Conservation (phyloP, 2,888 invertebrate species). For the Clivina fossor region DNA sequence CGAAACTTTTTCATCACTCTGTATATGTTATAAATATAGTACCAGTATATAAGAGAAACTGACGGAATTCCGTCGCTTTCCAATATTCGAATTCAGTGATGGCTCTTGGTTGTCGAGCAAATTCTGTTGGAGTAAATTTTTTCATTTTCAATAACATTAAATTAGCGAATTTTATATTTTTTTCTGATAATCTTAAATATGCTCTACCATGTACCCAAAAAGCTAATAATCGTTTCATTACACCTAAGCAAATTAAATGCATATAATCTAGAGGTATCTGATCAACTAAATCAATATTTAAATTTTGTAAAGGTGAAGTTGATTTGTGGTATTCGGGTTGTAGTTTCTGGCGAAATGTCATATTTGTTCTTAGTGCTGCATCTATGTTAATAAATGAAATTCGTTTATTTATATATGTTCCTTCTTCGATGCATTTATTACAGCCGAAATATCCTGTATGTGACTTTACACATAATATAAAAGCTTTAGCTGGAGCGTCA, state of each 20-base stretch:
- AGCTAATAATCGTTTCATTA: conserved; percentile 6
- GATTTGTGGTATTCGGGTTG: neutral
- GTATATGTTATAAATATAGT: too few relatives aligned
- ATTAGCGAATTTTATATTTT: neutral
- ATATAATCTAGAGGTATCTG: conserved; percentile 3
- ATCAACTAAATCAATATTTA: neutral
- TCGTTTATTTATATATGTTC: neutral
- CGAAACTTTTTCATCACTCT: too few relatives aligned
- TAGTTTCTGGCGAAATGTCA: neutral
- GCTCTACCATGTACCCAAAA: conserved; percentile 1
- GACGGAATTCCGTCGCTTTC: conserved; percentile 8
- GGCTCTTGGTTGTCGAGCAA: conserved; percentile 7
- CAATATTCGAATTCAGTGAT: neutral
- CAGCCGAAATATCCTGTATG: conserved; percentile 9
- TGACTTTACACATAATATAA: neutral
- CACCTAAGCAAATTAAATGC: conserved; percentile 8
- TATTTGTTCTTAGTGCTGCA: neutral
- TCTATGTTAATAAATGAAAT: conserved; percentile 1
- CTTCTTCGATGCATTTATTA: conserved; percentile 2
- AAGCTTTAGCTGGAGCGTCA: conserved; percentile 8
- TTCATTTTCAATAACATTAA: neutral
- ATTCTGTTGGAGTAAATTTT: too few relatives aligned
- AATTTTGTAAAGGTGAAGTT: neutral
- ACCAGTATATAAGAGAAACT: conserved; percentile 7
- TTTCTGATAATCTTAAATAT: neutral